Evolutionary conservation across 2,888 invertebrate genomes (phyloP), one percentile per base, ranked within the genome.

Genomic region (Beris morrisii): DNA sequence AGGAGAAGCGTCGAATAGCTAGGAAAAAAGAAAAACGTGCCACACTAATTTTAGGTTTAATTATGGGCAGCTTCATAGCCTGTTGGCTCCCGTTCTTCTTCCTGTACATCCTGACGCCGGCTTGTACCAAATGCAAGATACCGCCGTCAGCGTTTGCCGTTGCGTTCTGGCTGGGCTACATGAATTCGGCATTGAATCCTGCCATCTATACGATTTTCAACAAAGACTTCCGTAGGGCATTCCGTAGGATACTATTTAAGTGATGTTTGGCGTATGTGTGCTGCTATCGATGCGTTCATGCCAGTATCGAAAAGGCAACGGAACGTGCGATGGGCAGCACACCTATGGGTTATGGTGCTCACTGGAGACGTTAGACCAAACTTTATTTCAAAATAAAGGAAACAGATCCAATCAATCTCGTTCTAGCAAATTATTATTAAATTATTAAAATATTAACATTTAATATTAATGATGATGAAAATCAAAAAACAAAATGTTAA

Each of bases 61-160:
- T 99, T 72, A 96, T 99, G 94, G 97, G 96, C 70, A 95, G 97
- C 73, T 99, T 99, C 80, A 97, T 98, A 74, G 91, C 96, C 67
- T 97, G 97, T 78, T 97, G 98, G 98, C 84, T 98, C 76, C 98
- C 98, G 0, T 99, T 99, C 82, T 99, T 98, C 86, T 90, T 93
- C 78, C 85, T 95, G 71, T 95, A 95, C 79, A 93, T 95, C 75
- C 81, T 95, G 65, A 89, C 91, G 77, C 92, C 95, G 7, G 86
- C 92, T 66, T 92, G 92, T 76, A 84, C 87, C 64, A 79, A 80
- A 58, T 90, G 92, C 79, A 83, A 87, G 56, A 92, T 95, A 75
- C 93, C 94, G 0, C 86, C 86, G 12, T 88, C 90, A 74, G 93
- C 92, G 53, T 97, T 96, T 77, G 91, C 93, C 66, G 89, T 95